phyloP scores from a whole-genome alignment of 2,797 vertebrate genomes.

The Vultur gryphus region DNA sequence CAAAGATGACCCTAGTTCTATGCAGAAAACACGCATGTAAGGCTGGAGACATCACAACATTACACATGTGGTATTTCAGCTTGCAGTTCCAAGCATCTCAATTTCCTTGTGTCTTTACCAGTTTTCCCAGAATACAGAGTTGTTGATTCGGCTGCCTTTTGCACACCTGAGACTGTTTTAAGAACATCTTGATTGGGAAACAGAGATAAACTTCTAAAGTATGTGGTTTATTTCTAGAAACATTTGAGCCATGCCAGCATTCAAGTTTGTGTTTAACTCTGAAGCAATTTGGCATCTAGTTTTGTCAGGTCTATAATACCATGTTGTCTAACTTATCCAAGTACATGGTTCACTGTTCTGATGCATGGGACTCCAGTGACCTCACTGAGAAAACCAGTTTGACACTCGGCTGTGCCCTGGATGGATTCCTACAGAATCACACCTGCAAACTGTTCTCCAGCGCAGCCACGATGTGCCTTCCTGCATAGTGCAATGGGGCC shows the following conservation, averaged over 20 bases:
- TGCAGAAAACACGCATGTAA: neutral
- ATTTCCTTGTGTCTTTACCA: neutral
- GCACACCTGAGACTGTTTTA: neutral
- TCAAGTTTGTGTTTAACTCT: neutral
- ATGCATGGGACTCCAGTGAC: neutral
- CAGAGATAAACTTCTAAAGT: neutral
- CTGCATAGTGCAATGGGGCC: neutral
- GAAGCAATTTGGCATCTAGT: neutral
- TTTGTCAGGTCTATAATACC: neutral
- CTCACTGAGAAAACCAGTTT: neutral
- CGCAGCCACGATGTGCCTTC: neutral
- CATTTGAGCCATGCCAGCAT: neutral
- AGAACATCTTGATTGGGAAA: neutral
- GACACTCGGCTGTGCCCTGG: neutral
- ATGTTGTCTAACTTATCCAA: neutral
- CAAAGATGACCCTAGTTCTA: neutral
- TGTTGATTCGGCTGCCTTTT: neutral
- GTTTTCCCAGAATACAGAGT: neutral
- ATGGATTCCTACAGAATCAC: neutral
- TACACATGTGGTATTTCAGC: neutral
- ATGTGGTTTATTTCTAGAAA: neutral
- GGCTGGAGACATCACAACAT: neutral
- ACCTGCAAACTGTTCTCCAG: neutral
- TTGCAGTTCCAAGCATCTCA: neutral
- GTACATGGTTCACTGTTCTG: neutral